Percentiles rank a stretch among this genome's conserved stretches.
Evolutionary conservation across 2,113 vertebrate species (phyloP).

Genomic region (Proteles cristata): DNA sequence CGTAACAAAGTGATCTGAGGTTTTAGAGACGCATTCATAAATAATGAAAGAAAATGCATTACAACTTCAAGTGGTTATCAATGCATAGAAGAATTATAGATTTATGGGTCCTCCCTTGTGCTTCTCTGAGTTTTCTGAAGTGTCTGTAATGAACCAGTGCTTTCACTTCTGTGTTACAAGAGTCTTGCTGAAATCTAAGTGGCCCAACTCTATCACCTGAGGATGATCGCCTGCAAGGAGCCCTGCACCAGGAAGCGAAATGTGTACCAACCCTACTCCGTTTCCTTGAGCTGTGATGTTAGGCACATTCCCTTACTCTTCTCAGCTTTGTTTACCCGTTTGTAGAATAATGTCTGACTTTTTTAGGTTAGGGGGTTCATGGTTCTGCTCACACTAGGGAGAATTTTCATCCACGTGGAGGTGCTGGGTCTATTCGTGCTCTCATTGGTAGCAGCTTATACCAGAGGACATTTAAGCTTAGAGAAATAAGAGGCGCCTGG

Average conservation of each 20-base stretch:
- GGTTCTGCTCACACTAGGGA: neutral
- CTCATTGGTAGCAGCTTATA: neutral
- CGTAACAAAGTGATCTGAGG: neutral
- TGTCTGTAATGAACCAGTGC: neutral
- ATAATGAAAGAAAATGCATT: neutral
- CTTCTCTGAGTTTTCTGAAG: neutral
- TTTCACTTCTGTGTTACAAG: neutral
- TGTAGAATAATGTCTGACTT: neutral
- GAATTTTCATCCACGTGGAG: neutral
- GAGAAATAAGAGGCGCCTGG: neutral
- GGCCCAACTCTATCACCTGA: neutral
- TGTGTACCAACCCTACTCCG: accelerated
- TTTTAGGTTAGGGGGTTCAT: neutral
- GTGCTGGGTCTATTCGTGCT: no score
- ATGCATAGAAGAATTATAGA: neutral
- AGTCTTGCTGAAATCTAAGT: neutral
- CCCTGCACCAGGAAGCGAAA: accelerated
- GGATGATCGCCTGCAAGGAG: neutral
- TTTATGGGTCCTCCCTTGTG: neutral
- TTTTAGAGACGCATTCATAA: neutral
- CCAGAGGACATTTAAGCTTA: neutral
- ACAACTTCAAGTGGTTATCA: neutral
- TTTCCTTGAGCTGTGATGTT: neutral
- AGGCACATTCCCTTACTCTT: no score
- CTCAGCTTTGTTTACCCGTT: neutral